Evolutionary conservation across 2,113 vertebrate genomes (phyloP).

Genomic region (Martes martes): DNA sequence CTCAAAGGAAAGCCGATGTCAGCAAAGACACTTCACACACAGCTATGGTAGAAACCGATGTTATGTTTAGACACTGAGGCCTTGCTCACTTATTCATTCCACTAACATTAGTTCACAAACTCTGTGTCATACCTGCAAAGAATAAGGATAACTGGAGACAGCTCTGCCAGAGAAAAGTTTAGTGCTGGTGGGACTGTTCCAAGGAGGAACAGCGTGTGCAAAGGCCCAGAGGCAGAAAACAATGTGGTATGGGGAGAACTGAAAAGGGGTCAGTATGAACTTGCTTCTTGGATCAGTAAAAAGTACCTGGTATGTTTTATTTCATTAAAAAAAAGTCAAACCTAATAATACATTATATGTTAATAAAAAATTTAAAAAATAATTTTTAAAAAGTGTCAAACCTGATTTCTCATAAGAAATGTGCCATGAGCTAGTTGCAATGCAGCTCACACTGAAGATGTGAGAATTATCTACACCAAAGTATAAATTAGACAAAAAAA

Average conservation of each 20-base stretch:
- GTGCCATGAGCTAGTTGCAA: background rate
- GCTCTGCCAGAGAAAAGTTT: background rate
- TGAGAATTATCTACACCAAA: background rate
- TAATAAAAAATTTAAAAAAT: too few relatives aligned
- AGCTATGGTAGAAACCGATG: background rate
- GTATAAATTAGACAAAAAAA: background rate
- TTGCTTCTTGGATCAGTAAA: background rate
- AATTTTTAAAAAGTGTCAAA: background rate
- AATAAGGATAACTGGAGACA: rapidly evolving
- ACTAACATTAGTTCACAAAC: background rate
- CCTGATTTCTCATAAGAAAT: background rate
- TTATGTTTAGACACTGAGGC: background rate
- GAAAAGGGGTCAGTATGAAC: background rate
- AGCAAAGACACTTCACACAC: rapidly evolving
- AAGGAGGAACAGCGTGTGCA: background rate
- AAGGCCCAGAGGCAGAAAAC: background rate
- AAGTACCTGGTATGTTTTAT: background rate
- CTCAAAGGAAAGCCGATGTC: background rate
- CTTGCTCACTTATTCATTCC: background rate
- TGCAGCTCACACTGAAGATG: background rate
- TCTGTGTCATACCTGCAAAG: background rate
- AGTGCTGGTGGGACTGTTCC: background rate
- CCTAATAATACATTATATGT: too few relatives aligned
- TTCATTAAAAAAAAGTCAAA: background rate
- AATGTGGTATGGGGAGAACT: background rate